Evolutionary conservation across 2,797 vertebrate genomes (phyloP).

Genomic region (Clarias pachynema): DNA sequence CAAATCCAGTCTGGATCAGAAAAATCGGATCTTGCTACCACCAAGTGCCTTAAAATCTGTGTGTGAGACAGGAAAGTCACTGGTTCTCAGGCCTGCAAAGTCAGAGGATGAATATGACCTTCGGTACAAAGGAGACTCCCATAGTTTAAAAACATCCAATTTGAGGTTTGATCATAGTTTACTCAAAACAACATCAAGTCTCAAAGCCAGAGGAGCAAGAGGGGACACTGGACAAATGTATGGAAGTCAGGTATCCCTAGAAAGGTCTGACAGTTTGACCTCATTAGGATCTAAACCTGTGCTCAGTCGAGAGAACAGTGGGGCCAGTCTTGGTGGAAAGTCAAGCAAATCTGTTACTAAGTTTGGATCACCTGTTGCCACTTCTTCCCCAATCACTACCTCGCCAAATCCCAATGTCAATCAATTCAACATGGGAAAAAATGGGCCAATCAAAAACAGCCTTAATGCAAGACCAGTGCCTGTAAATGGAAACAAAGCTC

Average conservation of each 20-base stretch:
- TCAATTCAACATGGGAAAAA: constrained; percentile 65
- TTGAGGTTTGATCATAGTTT: constrained; percentile 77
- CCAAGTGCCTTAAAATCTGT: constrained; percentile 82
- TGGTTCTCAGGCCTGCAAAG: constrained; percentile 69
- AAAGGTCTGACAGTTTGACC: constrained; percentile 84
- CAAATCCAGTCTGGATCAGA: constrained; percentile 97
- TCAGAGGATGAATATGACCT: constrained; percentile 86
- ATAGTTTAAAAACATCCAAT: constrained; percentile 75
- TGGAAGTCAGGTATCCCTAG: constrained; percentile 86
- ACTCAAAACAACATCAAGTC: constrained; percentile 73
- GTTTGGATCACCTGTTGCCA: constrained; percentile 83
- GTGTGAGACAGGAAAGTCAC: constrained; percentile 73
- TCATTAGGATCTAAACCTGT: constrained; percentile 76
- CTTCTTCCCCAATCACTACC: constrained; percentile 75
- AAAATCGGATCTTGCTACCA: constrained; percentile 79
- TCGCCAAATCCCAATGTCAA: constrained; percentile 72
- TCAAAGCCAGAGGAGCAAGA: constrained; percentile 82
- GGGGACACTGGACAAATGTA: constrained; percentile 80
- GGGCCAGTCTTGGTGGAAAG: constrained; percentile 76
- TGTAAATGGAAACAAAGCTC: constrained; percentile 79
- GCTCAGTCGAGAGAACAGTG: constrained; percentile 77
- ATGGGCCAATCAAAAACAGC: constrained; percentile 77
- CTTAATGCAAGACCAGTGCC: constrained; percentile 76
- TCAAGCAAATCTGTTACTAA: constrained; percentile 83
- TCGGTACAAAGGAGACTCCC: constrained; percentile 71